Evolutionary conservation across 2,797 vertebrate genomes (phyloP).

Genomic region (Crenichthys baileyi): DNA sequence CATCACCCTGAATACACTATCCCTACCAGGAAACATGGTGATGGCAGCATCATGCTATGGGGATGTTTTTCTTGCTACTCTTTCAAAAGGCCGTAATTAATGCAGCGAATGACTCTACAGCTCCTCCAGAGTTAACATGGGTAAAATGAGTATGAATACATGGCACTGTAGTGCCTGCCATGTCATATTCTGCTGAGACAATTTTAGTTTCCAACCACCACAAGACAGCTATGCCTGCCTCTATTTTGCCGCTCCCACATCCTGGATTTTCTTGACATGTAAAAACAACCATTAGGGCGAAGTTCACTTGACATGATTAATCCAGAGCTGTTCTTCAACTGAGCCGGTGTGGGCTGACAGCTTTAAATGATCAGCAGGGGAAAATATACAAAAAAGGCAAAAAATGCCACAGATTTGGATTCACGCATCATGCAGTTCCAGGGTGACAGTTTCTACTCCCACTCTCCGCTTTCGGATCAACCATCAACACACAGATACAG

Average conservation of each 20-base stretch:
- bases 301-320: constrained; percentile 43
- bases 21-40: too few species aligned
- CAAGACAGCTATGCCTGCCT: neutral
- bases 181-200: neutral
- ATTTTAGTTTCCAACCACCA: neutral
- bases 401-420: constrained; percentile 54
- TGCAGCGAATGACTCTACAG: too few species aligned
- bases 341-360: constrained; percentile 42
- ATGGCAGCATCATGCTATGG: too few species aligned
- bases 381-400: constrained; percentile 27
- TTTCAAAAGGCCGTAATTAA: too few species aligned
- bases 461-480: constrained; percentile 48
- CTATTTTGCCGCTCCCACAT: neutral
- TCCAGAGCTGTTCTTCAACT: constrained; percentile 41
- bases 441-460: constrained; percentile 57
- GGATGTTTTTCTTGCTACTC: too few species aligned
- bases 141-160: neutral
- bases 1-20: too few species aligned
- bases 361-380: constrained; percentile 47
- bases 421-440: constrained; percentile 47
- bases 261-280: constrained; percentile 11
- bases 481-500: constrained; percentile 12
- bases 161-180: too few species aligned
- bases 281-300: constrained; percentile 18
- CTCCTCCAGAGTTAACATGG: too few species aligned